Percentiles rank a stretch among this genome's conserved stretches.
Conservation (phyloP, 2,113 vertebrate genomes). For the Emydocephalus ijimae region DNA sequence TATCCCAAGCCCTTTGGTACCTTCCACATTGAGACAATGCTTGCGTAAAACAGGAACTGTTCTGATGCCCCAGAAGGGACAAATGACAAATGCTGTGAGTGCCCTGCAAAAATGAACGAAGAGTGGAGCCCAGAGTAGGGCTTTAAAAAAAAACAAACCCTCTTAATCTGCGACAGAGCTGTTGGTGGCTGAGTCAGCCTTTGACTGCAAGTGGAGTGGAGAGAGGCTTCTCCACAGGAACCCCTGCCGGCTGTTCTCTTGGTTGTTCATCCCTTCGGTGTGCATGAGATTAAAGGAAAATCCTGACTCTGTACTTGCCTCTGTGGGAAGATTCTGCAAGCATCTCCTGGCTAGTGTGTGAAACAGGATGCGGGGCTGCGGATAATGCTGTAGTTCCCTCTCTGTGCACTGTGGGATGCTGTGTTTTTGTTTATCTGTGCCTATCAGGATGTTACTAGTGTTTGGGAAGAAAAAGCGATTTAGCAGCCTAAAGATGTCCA, state of each 20-base stretch:
- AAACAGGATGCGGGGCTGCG: neutral
- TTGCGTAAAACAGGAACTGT: slow-evolving; percentile 53
- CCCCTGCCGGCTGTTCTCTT: neutral
- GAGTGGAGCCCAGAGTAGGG: neutral
- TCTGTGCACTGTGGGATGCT: neutral
- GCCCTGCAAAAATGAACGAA: neutral
- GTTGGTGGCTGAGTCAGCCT: neutral
- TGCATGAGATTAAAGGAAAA: neutral
- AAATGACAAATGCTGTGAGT: slow-evolving; percentile 42
- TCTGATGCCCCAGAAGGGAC: slow-evolving; percentile 49
- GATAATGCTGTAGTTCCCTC: neutral
- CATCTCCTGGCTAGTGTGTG: neutral
- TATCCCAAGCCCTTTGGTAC: slow-evolving; percentile 33
- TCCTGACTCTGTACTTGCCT: neutral
- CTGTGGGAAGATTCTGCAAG: neutral
- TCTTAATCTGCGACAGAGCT: neutral
- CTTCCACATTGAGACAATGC: slow-evolving; percentile 46
- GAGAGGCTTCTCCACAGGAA: neutral
- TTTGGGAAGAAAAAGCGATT: neutral
- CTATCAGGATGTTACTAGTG: neutral
- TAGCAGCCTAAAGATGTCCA: too few species aligned
- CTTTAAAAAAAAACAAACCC: neutral
- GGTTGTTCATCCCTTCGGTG: neutral
- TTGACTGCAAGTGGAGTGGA: neutral
- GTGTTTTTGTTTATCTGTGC: neutral